Base-by-base conservation (phyloP, 1,140 invertebrate genomes). In the Diorhabda elongata region DNA sequence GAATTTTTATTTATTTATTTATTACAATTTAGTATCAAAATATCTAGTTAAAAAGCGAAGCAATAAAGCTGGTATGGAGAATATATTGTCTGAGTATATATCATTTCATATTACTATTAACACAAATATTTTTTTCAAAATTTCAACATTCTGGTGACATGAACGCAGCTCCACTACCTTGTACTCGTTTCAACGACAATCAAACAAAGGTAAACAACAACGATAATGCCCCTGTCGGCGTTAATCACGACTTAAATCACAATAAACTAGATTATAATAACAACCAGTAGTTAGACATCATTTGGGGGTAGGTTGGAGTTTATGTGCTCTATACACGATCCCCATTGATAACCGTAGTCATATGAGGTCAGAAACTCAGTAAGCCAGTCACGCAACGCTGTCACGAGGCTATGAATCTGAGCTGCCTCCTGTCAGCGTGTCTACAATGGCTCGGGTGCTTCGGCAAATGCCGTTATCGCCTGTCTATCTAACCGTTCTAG, bases 261-360 rank as follows among this genome's bases (percentile, higher is more conserved):
- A 71, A 71, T 68, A 68, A 71, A 71, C 59, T 58, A 71, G 66
- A 68, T 71, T 71, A 71, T 58, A 66, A 68, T 71, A 71, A 71
- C 70, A 71, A 71, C 70, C 63, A 71, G 70, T 67, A 68, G 66
- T 71, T 71, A 71, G 67, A 67, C 70, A 68, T 71, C 60, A 65
- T 68, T 67, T 65, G 62, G 70, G 70, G 70, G 64, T 57, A 64
- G 70, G 70, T 68, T 57, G 58, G 64, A 59, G 66, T 71, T 71
- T 71, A 71, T 71, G 70, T 71, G 65, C 62, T 61, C 63, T 68
- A 64, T 64, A 68, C 70, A 71, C 70, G 70, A 71, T 71, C 66
- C 69, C 26, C 70, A 68, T 66, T 71, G 70, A 71, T 71, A 68
- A 71, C 61, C 66, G 60, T 63, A 71, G 60, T 68, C 70, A 64